A percentile compares a stretch with the other conserved stretches of the same genome.
These are phyloP conservation scores for Pseudomyrmex dendroicus DNA, from an alignment of 1,140 invertebrate species.

Conservation along the genomic window DNA sequence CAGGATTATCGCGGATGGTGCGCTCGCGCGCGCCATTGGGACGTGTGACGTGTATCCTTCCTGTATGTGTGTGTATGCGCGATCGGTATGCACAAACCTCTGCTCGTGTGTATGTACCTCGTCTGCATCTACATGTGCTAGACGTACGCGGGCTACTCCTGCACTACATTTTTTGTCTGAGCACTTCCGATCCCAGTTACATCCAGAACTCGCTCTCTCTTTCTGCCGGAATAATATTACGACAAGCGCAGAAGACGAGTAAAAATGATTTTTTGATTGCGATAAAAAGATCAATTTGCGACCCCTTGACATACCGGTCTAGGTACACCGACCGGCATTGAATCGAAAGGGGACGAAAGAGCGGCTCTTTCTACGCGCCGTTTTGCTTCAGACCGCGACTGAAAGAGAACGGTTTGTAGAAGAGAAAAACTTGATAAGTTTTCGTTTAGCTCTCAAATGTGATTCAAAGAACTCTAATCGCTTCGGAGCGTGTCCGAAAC, in stretches of 20 bases:
- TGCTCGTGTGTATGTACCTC: slow-evolving; percentile 5
- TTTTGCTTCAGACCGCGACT: too few relatives aligned
- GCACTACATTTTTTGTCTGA: background rate
- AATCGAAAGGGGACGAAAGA: too few relatives aligned
- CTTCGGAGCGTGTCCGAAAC: too few relatives aligned
- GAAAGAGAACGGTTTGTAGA: too few relatives aligned
- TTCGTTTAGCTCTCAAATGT: too few relatives aligned
- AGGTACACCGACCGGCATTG: too few relatives aligned
- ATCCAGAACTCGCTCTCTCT: slow-evolving; percentile 46
- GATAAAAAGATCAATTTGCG: background rate
- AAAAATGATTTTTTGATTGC: slow-evolving; percentile 5
- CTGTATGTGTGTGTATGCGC: slow-evolving; percentile 27
- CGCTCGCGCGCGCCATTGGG: slow-evolving; percentile 48
- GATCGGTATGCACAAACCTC: slow-evolving; percentile 18
- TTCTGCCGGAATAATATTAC: too few relatives aligned
- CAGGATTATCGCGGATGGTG: slow-evolving; percentile 79
- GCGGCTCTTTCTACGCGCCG: too few relatives aligned
- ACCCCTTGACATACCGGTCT: too few relatives aligned
- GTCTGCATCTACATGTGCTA: slow-evolving; percentile 1
- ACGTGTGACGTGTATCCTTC: slow-evolving; percentile 29
- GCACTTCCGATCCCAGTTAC: background rate
- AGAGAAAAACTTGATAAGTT: too few relatives aligned
- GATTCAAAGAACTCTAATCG: too few relatives aligned
- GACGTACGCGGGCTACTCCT: background rate
- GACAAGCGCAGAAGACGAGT: background rate